Base-by-base conservation (phyloP, 2,888 invertebrate genomes). In the Orgyia antiqua region DNA sequence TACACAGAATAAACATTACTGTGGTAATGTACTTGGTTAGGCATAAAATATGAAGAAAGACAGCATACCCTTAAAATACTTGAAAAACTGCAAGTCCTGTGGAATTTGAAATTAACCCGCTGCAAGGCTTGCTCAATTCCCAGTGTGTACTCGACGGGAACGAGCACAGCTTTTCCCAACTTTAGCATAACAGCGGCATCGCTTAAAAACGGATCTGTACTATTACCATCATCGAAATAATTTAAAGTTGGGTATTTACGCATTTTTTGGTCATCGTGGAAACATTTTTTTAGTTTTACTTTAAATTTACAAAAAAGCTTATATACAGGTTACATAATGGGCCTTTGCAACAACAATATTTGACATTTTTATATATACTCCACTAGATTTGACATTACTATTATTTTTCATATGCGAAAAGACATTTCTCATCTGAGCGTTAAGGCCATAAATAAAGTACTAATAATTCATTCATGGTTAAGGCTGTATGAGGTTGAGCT, bases 51-150 rank as follows among this genome's bases (percentile, higher is more conserved):
- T n/a, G n/a, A n/a, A n/a, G n/a, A n/a, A n/a, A n/a, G n/a, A n/a
- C n/a, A n/a, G n/a, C n/a, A 27, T 61, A 71, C 75, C 62, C 58
- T 48, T 41, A 68, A 51, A 44, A 73, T 55, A 46, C 73, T 59
- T n/a, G 59, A 57, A 37, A 49, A 66, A 37, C 84, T 83, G 54
- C 73, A 77, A 42, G 67, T 62, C 35, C 82, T 67, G 34, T 83
- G 84, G 39, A 68, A 84, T 42, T 55, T 58, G 33, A 84, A 83
- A 39, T 82, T 65, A 12, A 68, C 58, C 35, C 57, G 61, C 39
- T 69, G 63, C 31, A 84, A 52, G 12, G 78, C 68, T 49, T 74
- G 63, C 38, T 65, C 66, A 19, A 84, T 78, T 31, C 58, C 65
- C 1, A 71, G 73, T 33, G 49, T 67, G 43, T 68, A 74, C 17